These are phyloP conservation scores for Thermophis baileyi DNA, from an alignment of 2,113 vertebrate genomes.

Conservation along the genomic window DNA sequence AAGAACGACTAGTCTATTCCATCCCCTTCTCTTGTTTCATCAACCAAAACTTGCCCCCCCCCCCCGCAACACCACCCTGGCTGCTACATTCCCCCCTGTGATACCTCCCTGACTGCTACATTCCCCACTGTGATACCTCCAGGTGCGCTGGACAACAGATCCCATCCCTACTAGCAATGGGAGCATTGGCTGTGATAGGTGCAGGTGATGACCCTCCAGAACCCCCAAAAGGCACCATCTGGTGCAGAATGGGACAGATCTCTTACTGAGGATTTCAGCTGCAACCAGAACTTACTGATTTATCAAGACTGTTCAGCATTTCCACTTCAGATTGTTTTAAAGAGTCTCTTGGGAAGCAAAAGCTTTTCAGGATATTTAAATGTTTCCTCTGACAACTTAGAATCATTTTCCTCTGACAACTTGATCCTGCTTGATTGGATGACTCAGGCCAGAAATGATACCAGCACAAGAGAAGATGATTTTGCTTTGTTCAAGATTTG, in stretches of 20 bases:
- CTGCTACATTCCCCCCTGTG: not conserved
- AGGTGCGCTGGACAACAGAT: not conserved
- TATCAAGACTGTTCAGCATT: not conserved
- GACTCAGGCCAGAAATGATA: conserved; percentile 17
- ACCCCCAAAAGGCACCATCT: not conserved
- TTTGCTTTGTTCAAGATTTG: conserved; percentile 10
- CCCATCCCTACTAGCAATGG: not conserved
- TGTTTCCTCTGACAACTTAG: not conserved
- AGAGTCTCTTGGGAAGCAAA: conserved; percentile 8
- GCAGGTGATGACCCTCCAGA: not conserved
- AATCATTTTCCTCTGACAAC: not conserved
- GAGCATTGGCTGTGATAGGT: not conserved
- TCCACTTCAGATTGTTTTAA: not conserved
- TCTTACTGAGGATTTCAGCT: accelerated
- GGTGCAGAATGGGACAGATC: too few relatives aligned
- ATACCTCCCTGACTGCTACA: accelerated
- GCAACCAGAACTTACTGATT: not conserved
- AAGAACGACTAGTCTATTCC: not conserved
- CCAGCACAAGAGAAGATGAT: not conserved
- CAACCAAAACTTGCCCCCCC: not conserved
- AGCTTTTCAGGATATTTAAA: not conserved
- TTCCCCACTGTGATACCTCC: not conserved
- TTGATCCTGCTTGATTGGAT: not conserved
- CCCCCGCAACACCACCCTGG: accelerated
- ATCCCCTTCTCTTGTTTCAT: conserved; percentile 9